phyloP scores from a whole-genome alignment of 2,113 vertebrate species.

The Chaetura pelagica region DNA sequence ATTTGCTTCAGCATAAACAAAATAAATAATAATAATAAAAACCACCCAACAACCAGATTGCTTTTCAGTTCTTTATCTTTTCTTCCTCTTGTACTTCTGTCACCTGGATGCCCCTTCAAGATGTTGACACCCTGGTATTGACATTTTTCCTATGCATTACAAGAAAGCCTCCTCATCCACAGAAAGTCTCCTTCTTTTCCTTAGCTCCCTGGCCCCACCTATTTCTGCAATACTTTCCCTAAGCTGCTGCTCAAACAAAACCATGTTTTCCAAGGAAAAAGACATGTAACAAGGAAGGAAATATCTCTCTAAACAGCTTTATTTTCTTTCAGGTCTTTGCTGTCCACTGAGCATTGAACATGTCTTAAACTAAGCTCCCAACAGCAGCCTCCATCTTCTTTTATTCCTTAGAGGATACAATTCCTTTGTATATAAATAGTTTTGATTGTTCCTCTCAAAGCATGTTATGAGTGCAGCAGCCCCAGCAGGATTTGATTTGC shows the following conservation, averaged over 20 bases:
- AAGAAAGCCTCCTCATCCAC: neutral
- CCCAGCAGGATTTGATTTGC: neutral
- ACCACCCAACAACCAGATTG: neutral
- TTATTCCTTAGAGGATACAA: neutral
- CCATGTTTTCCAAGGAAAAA: neutral
- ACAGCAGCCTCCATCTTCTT: neutral
- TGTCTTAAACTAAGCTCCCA: neutral
- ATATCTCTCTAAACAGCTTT: neutral
- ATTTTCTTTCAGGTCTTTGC: neutral
- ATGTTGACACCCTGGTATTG: rapidly evolving
- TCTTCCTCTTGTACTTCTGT: neutral
- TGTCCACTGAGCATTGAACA: neutral
- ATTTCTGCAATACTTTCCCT: neutral
- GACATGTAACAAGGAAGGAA: neutral
- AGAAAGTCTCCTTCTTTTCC: neutral
- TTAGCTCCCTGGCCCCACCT: neutral
- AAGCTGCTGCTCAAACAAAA: neutral
- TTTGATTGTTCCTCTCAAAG: neutral
- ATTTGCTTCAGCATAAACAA: neutral
- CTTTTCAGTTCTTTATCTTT: neutral
- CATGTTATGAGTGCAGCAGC: neutral
- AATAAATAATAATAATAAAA: neutral
- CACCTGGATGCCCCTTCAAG: neutral
- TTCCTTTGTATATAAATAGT: neutral
- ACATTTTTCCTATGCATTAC: neutral